Percentiles rank a stretch among this genome's conserved stretches.
phyloP scores from a whole-genome alignment of 1,140 invertebrate genomes.

The Limonius californicus region DNA sequence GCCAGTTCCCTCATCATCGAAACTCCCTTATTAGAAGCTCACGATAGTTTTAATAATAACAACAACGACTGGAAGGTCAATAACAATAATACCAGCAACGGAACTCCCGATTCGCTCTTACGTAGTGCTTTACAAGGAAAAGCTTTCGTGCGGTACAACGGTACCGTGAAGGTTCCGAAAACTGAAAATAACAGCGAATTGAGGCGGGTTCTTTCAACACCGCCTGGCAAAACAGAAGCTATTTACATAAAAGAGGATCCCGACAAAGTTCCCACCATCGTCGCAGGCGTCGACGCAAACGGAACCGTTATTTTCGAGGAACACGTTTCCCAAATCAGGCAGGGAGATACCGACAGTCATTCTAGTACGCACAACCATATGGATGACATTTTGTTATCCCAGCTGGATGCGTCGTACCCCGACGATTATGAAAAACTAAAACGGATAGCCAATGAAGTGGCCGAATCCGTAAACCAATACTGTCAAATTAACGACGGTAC shows the following conservation, averaged over 20 bases:
- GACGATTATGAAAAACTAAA: constrained; percentile 73
- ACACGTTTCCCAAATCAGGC: constrained; percentile 43
- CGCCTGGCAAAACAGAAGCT: constrained; percentile 49
- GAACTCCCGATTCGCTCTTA: constrained; percentile 67
- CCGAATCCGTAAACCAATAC: constrained; percentile 65
- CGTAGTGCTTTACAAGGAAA: constrained; percentile 76
- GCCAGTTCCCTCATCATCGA: constrained; percentile 47
- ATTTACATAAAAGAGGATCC: constrained; percentile 46
- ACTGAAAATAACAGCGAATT: constrained; percentile 50
- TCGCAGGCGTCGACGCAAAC: constrained; percentile 48
- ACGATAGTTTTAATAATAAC: constrained; percentile 57
- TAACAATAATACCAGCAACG: constrained; percentile 42
- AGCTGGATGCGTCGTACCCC: constrained; percentile 62
- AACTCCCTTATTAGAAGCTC: constrained; percentile 52
- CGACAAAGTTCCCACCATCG: constrained; percentile 49
- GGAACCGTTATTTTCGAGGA: constrained; percentile 47
- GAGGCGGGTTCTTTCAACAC: constrained; percentile 48
- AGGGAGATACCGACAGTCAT: constrained; percentile 52
- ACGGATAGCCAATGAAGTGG: constrained; percentile 69
- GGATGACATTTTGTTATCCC: constrained; percentile 68
- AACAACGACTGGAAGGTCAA: constrained; percentile 73
- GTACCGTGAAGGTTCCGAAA: constrained; percentile 37
- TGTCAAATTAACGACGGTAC: constrained; percentile 60
- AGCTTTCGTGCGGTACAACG: constrained; percentile 57
- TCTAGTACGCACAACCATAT: constrained; percentile 58